Base-by-base conservation (phyloP, 2,797 vertebrate species). In the Phalloptychus januarius region DNA sequence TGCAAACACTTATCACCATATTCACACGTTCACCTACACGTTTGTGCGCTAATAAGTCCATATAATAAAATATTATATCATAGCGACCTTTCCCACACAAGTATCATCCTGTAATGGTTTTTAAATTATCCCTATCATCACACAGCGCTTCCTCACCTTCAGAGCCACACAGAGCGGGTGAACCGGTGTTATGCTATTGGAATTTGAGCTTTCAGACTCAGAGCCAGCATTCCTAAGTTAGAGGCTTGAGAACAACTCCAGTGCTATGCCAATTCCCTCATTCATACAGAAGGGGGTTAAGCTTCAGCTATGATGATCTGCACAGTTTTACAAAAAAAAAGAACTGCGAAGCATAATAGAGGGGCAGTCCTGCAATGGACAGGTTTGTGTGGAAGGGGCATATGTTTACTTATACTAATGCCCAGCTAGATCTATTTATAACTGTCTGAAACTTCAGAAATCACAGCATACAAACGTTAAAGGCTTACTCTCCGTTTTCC, bases 371-470 rank as follows among this genome's bases (percentile, higher is more conserved):
- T 1, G 2, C 45, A 28, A 18, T 65, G 36, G 33, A 69, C 13
- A 31, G 20, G n/a, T 38, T 38, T 79, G 7, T 4, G 5, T 74
- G 31, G 36, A 74, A 56, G 25, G 25, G 42, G 8, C 7, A 13
- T 48, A 12, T 71, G 28, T 85, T 85, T 75, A 78, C 77, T 86
- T 79, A 74, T 79, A 71, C 79, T 65, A 82, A 72, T 84, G 65
- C 82, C 89, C 61, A 75, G 71, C 71, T 85, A 70, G 40, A 69
- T 87, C 71, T 85, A 89, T 88, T 84, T 82, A 81, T 86, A 85
- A 48, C 31, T 4, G 0, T 48, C 12, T 25, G 70, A 8, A 74
- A 18, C 79, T 56, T 80, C 75, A 79, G 16, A 16, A 77, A 46
- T 69, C 54, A 67, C 31, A 65, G 36, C 36, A 40, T 38, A 67